phyloP scores from a whole-genome alignment of 2,113 vertebrate species.

The Lasiurus cinereus region DNA sequence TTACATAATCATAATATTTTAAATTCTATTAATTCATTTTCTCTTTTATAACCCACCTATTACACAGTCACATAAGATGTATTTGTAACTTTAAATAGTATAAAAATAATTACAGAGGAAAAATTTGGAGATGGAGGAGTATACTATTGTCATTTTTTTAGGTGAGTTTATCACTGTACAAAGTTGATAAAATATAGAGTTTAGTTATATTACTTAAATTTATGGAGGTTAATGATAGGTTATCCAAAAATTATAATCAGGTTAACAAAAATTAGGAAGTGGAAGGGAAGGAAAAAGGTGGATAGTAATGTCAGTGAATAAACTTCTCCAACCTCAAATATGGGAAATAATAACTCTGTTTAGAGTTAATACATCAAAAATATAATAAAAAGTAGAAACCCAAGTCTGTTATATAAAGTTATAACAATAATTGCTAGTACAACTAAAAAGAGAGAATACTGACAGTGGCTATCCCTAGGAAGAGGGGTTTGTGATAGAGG shows the following conservation, averaged over 20 bases:
- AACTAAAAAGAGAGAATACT: background rate
- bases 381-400: background rate
- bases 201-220: slow-evolving; percentile 5
- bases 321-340: background rate
- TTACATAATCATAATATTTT: background rate
- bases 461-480: background rate
- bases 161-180: background rate
- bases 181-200: background rate
- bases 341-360: background rate
- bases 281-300: background rate
- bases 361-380: background rate
- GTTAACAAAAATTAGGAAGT: background rate
- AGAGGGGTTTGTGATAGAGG: background rate
- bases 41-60: background rate
- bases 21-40: background rate
- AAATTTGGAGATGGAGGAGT: background rate
- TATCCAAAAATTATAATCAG: slow-evolving; percentile 21
- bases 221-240: background rate
- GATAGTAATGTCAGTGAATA: background rate
- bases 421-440: slow-evolving; percentile 30
- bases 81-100: background rate
- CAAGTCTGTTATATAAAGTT: background rate
- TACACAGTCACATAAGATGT: background rate
- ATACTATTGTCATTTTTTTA: background rate
- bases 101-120: slow-evolving; percentile 39